Conservation (phyloP, 2,888 invertebrate species). For the Nasonovia ribisnigri region DNA sequence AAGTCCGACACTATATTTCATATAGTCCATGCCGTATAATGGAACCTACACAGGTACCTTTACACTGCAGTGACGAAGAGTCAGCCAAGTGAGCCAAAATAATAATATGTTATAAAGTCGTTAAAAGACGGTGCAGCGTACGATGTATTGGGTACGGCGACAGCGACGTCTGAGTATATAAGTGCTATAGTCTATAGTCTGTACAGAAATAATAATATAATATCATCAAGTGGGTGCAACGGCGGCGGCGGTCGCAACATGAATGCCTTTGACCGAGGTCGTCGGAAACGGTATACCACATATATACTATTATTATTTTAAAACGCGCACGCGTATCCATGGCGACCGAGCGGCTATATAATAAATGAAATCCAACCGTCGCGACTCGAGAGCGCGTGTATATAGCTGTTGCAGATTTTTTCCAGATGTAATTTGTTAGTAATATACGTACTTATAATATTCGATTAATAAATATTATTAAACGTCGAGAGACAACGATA, state of each 20-base stretch:
- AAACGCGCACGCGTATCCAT: conserved; percentile 45
- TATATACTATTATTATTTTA: not conserved
- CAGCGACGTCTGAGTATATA: not conserved
- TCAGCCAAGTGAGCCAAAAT: not conserved
- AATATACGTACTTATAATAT: not conserved
- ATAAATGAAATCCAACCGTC: not conserved
- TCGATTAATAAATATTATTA: not conserved
- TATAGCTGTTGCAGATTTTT: not conserved
- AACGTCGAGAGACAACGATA: not conserved
- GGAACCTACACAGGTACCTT: not conserved
- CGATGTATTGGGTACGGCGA: not conserved
- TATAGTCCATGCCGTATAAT: not conserved
- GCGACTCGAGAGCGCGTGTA: not conserved
- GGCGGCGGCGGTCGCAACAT: conserved; percentile 50
- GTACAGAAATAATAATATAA: not conserved
- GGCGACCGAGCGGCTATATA: not conserved
- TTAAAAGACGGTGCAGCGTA: not conserved
- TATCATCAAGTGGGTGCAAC: conserved; percentile 61
- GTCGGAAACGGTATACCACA: not conserved
- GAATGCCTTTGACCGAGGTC: conserved; percentile 62
- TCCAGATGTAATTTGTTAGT: not conserved
- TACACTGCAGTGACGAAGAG: not conserved
- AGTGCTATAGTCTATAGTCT: not conserved
- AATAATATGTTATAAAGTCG: not conserved
- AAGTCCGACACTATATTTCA: not conserved